A percentile compares a stretch with the other conserved stretches of the same genome.
Evolutionary conservation across 2,113 vertebrate genomes (phyloP).

Genomic region (Cranoglanis bouderius): DNA sequence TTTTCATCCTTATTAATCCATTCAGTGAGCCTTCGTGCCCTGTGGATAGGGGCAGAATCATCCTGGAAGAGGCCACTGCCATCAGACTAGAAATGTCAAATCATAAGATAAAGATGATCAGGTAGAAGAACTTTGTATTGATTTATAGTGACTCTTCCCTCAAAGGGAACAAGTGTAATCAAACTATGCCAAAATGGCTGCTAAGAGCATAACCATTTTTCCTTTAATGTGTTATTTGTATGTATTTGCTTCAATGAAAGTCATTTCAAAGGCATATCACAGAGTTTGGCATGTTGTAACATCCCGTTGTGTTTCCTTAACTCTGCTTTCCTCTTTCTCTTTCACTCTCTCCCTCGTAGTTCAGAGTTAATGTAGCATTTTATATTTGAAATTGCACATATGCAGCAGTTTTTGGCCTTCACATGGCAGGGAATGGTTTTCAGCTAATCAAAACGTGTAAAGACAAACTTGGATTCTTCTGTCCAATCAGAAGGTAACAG

Average conservation of each 20-base stretch:
- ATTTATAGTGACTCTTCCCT: not conserved
- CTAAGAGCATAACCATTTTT: not conserved
- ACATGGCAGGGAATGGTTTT: not conserved
- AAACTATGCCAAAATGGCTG: not conserved
- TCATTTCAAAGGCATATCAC: not conserved
- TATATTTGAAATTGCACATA: conserved; percentile 1
- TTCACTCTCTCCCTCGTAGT: conserved; percentile 7
- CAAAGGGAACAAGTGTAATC: not conserved
- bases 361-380: conserved; percentile 5
- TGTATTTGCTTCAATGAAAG: not conserved
- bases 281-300: not conserved
- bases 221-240: not conserved
- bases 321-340: not conserved
- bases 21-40: not conserved
- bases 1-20: not conserved
- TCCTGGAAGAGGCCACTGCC: not conserved
- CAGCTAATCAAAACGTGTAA: conserved; percentile 8
- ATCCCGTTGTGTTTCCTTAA: not conserved
- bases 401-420: not conserved
- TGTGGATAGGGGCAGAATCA: not conserved
- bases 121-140: not conserved
- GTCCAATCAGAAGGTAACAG: conserved; percentile 24
- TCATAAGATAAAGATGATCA: not conserved
- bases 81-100: not conserved
- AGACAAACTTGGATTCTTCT: not conserved